Percentiles rank a stretch among this genome's conserved stretches.
phyloP scores from a whole-genome alignment of 2,797 vertebrate species.

The Pteropus rufus region DNA sequence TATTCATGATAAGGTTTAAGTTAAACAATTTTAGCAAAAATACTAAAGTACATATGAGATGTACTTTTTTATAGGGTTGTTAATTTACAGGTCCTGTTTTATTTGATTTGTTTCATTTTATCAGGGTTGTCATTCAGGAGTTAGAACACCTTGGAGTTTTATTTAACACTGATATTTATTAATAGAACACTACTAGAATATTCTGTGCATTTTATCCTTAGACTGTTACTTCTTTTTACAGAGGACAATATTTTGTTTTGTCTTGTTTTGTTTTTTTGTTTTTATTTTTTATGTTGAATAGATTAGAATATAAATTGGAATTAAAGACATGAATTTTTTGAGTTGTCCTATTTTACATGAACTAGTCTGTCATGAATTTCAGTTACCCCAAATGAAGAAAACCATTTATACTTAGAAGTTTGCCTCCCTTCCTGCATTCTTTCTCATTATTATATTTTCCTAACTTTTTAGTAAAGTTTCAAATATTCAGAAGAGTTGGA shows the following conservation, averaged over 20 bases:
- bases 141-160: background rate
- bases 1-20: background rate
- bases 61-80: background rate
- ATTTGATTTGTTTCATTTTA: constrained; percentile 18
- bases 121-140: background rate
- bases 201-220: background rate
- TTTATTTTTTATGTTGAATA: background rate
- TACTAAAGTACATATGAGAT: background rate
- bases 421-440: background rate
- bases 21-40: constrained; percentile 28
- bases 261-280: no score
- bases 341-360: background rate
- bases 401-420: background rate
- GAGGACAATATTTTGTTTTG: background rate
- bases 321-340: constrained; percentile 1
- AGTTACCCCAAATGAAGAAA: background rate
- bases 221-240: background rate
- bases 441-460: background rate
- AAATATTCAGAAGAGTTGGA: background rate
- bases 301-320: background rate
- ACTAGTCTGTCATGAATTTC: background rate
- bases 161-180: constrained; percentile 13
- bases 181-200: background rate
- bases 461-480: background rate
- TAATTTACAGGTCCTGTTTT: background rate